Base-by-base conservation (phyloP, 2,113 vertebrate species). In the Oostethus manadensis region DNA sequence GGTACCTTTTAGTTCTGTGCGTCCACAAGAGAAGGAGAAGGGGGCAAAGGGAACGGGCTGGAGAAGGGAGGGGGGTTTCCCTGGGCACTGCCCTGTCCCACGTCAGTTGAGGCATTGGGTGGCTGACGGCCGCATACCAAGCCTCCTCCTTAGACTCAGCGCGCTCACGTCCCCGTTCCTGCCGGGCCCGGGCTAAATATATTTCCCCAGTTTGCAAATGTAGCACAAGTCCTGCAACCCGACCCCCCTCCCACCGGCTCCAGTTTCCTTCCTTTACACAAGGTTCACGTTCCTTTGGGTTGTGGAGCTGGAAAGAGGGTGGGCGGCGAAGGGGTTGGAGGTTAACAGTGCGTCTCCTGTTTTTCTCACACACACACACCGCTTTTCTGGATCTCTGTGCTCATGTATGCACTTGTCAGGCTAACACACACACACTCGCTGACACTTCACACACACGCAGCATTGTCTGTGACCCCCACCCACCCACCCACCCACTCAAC, bases 141-240 rank as follows among this genome's bases (percentile, higher is more conserved):
- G 75, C 83, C 86, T 84, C 78, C 80, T 86, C 77, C 82, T 88
- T 83, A 82, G 82, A 83, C 79, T 79, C 69, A 29, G 68, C 76
- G 77, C 44, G 71, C 83, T 73, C 81, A 55, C 74, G 77, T 71
- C 80, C 87, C 87, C 88, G 83, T 89, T 89, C 88, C 90, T 81
- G 79, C 50, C 80, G 64, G 49, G 82, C 85, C 81, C 68, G 65
- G 84, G 91, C 93, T 97, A 97, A 94, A 94, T 94, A 95, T 96
- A 97, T 91, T 90, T 72, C 85, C 80, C 88, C 90, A 91, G 85
- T 92, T 92, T 95, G 94, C 91, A 90, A 92, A 92, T 91, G 90
- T 93, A 93, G 92, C 92, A 93, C 91, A 92, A 93, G 91, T 90
- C 88, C 86, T 94, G 94, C 91, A 96, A 97, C 90, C 87, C 74